Evolutionary conservation across 2,888 invertebrate species (phyloP).

Genomic region (Macaria notata): DNA sequence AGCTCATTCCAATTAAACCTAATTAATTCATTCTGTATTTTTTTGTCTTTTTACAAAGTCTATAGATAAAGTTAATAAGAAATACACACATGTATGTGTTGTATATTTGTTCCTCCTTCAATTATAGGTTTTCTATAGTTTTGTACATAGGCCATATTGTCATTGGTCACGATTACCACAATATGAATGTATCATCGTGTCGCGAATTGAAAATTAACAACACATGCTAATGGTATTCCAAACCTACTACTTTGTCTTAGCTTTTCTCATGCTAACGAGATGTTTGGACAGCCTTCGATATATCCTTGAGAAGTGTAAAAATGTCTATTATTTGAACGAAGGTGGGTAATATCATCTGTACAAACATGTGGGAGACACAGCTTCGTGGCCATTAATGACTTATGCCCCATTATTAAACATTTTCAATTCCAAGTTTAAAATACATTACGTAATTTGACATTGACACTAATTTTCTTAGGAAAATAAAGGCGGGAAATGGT

Average conservation of each 20-base stretch:
- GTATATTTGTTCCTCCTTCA: no score
- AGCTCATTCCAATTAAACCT: no score
- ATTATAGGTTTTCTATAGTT: no score
- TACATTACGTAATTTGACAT: slow-evolving; percentile 7
- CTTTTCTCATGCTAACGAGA: slow-evolving; percentile 17
- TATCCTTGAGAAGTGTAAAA: slow-evolving; percentile 59
- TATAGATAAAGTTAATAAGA: no score
- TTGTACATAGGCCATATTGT: no score
- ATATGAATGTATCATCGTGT: no score
- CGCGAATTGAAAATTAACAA: no score
- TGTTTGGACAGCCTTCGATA: slow-evolving; percentile 24
- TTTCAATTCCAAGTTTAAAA: slow-evolving; percentile 1
- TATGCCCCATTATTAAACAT: slow-evolving; percentile 4
- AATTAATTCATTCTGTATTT: no score
- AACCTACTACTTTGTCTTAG: slow-evolving; percentile 5
- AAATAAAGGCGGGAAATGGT: not conserved
- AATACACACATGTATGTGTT: no score
- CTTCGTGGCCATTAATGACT: slow-evolving; percentile 14
- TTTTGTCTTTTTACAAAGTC: no score
- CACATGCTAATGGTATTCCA: slow-evolving; percentile 2
- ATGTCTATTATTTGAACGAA: slow-evolving; percentile 37
- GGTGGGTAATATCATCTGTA: slow-evolving; percentile 15
- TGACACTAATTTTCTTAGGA: slow-evolving; percentile 10
- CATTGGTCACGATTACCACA: no score
- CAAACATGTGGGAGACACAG: slow-evolving; percentile 24